A percentile compares a stretch with the other conserved stretches of the same genome.
Evolutionary conservation across 1,140 invertebrate species (phyloP).

Genomic region (Muscidifurax raptorellus): DNA sequence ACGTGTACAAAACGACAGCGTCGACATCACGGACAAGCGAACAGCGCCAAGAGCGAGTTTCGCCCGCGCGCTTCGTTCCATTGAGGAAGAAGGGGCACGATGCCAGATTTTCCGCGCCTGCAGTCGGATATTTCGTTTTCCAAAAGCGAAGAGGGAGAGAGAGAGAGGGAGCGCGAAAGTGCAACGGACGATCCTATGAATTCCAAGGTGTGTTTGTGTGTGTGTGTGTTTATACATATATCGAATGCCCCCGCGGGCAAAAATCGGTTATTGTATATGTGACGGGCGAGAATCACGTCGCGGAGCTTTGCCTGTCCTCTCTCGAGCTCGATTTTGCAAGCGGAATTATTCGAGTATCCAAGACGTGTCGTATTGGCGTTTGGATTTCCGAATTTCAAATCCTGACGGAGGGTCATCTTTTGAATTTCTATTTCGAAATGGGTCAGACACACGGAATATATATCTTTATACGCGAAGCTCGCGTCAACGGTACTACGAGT

Average conservation of each 20-base stretch:
- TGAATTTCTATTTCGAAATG: too few species aligned
- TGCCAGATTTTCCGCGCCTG: conserved; percentile 43
- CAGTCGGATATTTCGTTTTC: conserved; percentile 9
- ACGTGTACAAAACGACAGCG: not conserved
- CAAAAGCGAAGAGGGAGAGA: conserved; percentile 1
- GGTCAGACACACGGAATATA: too few species aligned
- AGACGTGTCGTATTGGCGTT: too few species aligned
- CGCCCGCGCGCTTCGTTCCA: not conserved
- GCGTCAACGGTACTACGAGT: too few species aligned
- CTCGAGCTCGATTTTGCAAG: not conserved
- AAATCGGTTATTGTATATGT: conserved; percentile 39
- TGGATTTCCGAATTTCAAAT: too few species aligned
- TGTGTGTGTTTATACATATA: too few species aligned
- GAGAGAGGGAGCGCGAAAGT: not conserved
- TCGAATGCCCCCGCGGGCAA: not conserved
- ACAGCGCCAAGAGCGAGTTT: not conserved
- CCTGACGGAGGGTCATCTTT: too few species aligned
- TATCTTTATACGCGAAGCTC: too few species aligned
- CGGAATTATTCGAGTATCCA: too few species aligned
- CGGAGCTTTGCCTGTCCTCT: not conserved
- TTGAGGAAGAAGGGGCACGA: not conserved
- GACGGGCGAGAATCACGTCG: conserved; percentile 23
- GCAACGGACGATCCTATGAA: conserved; percentile 47
- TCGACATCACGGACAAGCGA: not conserved
- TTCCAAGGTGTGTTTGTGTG: conserved; percentile 51